phyloP scores from a whole-genome alignment of 2,113 vertebrate species.

The Anseranas semipalmata region DNA sequence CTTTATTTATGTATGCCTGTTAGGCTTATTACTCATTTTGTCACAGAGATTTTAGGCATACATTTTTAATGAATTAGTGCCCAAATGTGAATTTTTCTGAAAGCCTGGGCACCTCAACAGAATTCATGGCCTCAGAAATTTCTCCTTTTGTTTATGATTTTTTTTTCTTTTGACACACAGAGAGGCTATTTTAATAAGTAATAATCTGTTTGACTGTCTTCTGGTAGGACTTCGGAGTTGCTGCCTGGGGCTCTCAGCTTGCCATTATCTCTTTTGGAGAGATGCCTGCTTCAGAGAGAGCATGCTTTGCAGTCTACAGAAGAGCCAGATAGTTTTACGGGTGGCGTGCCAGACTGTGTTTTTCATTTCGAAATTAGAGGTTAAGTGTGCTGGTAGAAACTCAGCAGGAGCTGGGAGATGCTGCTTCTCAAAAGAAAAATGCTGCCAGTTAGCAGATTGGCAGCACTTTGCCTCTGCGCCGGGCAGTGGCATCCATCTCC shows the following conservation, averaged over 20 bases:
- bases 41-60: background rate
- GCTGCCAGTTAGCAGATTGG: background rate
- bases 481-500: accelerated
- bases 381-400: background rate
- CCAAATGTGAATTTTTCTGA: background rate
- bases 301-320: background rate
- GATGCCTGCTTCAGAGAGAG: background rate
- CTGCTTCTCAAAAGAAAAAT: background rate
- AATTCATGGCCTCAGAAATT: background rate
- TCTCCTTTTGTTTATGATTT: background rate
- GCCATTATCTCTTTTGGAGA: background rate
- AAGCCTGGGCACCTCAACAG: background rate
- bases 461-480: background rate
- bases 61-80: background rate
- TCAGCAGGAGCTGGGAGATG: background rate
- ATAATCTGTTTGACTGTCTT: background rate
- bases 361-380: background rate
- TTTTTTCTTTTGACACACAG: background rate
- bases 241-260: background rate
- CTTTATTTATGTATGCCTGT: background rate
- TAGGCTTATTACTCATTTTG: background rate
- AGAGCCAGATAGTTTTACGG: background rate
- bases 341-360: background rate
- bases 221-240: background rate
- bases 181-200: background rate